Evolutionary conservation across 2,888 invertebrate species (phyloP).

Genomic region (Allygus modestus): DNA sequence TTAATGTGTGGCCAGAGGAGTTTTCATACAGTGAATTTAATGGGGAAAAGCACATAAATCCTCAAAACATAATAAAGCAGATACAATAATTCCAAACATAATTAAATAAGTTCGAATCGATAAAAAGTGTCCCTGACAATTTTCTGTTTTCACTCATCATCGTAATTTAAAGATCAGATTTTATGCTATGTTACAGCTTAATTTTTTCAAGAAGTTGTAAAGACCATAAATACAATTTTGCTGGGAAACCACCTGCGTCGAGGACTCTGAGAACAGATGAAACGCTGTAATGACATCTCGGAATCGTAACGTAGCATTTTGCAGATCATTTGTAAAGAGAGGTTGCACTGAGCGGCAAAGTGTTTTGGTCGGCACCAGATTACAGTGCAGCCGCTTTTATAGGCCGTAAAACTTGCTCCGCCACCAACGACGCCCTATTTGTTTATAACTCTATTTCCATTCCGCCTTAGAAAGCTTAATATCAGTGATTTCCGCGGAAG

Average conservation of each 20-base stretch:
- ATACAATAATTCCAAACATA: too few relatives aligned
- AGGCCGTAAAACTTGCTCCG: slow-evolving; percentile 40
- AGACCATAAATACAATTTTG: background rate
- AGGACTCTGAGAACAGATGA: background rate
- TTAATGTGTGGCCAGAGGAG: too few relatives aligned
- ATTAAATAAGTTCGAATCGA: too few relatives aligned
- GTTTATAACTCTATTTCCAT: slow-evolving; percentile 59
- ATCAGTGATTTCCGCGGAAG: slow-evolving; percentile 41
- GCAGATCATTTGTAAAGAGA: slow-evolving; percentile 58
- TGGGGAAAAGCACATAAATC: too few relatives aligned
- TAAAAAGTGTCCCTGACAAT: too few relatives aligned
- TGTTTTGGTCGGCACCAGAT: slow-evolving; percentile 58
- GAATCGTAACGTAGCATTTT: slow-evolving; percentile 52
- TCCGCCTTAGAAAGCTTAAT: slow-evolving; percentile 47
- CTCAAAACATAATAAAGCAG: too few relatives aligned
- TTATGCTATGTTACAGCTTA: background rate
- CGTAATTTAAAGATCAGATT: background rate
- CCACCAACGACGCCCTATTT: slow-evolving; percentile 59
- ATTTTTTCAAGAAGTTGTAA: background rate
- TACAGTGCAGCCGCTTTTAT: slow-evolving; percentile 46
- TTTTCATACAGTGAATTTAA: too few relatives aligned
- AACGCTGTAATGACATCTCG: slow-evolving; percentile 42
- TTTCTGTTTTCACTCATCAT: background rate
- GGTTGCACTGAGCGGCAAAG: slow-evolving; percentile 52
- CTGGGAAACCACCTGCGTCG: slow-evolving; percentile 47